Evolutionary conservation across 1,140 invertebrate genomes (phyloP).

Genomic region (Zaprionus taronus): DNA sequence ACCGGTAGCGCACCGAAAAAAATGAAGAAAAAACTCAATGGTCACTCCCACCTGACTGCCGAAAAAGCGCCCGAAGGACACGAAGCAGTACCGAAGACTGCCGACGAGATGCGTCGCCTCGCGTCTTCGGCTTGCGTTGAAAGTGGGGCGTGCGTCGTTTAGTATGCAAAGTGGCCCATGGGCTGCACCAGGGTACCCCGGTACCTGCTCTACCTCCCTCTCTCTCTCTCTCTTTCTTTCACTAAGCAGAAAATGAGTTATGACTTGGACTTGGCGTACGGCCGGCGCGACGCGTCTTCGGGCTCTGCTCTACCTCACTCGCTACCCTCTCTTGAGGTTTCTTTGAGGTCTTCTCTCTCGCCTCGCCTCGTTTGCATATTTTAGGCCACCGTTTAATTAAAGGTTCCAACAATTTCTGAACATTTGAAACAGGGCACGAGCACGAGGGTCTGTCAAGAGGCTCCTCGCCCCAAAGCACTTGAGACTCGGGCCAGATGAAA

Average conservation of each 20-base stretch:
- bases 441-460: conserved; percentile 76
- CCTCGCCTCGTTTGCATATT: conserved; percentile 80
- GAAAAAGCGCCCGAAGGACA: conserved; percentile 77
- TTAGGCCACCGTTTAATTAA: conserved; percentile 84
- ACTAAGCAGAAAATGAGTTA: conserved; percentile 74
- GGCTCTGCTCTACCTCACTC: neutral
- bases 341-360: conserved; percentile 24
- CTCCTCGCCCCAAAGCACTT: conserved; percentile 60
- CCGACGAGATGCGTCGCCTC: conserved; percentile 1
- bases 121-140: conserved; percentile 63
- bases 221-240: conserved; percentile 12
- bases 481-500: conserved; percentile 35
- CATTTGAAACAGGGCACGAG: conserved; percentile 81
- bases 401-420: conserved; percentile 74
- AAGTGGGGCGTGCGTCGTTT: conserved; percentile 83
- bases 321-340: neutral
- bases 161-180: conserved; percentile 79
- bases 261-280: conserved; percentile 70
- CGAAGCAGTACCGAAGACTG: conserved; percentile 17
- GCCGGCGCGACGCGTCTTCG: conserved; percentile 1
- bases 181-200: conserved; percentile 30
- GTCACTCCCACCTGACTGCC: conserved; percentile 77
- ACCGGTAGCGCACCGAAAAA: conserved; percentile 59
- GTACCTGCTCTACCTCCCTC: neutral
- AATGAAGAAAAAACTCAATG: conserved; percentile 20